Conservation (phyloP, 2,113 vertebrate species). For the Petaurus breviceps region DNA sequence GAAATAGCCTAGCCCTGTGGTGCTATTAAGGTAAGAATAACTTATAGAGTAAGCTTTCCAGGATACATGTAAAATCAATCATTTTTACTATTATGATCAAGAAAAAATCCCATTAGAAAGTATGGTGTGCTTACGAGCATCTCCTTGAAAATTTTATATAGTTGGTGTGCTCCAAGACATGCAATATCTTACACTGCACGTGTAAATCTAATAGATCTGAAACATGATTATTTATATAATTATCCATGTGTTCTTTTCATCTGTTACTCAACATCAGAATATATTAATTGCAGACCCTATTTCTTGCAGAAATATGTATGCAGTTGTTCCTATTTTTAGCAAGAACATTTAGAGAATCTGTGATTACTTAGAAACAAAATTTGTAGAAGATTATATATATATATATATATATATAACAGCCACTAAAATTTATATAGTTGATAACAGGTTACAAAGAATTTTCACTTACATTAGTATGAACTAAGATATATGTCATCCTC, state of each 20-base stretch:
- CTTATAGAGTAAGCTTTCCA: conserved; percentile 67
- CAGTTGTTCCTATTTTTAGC: neutral
- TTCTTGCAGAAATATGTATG: conserved; percentile 64
- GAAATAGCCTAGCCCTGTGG: conserved; percentile 68
- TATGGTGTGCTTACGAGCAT: conserved; percentile 65
- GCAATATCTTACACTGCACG: conserved; percentile 71
- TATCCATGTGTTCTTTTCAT: neutral
- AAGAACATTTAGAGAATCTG: neutral
- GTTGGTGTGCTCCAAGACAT: conserved; percentile 57
- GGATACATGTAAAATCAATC: conserved; percentile 73
- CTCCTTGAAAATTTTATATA: conserved; percentile 79
- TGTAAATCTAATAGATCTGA: conserved; percentile 78
- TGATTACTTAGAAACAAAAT: neutral
- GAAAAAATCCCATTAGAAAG: conserved; percentile 74
- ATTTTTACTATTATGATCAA: conserved; percentile 72
- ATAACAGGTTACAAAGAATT: neutral
- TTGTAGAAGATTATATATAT: neutral
- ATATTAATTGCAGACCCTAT: conserved; percentile 77
- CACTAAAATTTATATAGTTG: neutral
- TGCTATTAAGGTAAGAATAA: conserved; percentile 77
- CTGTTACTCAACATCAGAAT: conserved; percentile 65
- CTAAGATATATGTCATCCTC: neutral
- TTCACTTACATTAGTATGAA: neutral
- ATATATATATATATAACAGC: neutral
- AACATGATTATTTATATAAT: conserved; percentile 56